Base-by-base conservation (phyloP, 2,888 invertebrate genomes). In the Pycnomerus fuliginosus region DNA sequence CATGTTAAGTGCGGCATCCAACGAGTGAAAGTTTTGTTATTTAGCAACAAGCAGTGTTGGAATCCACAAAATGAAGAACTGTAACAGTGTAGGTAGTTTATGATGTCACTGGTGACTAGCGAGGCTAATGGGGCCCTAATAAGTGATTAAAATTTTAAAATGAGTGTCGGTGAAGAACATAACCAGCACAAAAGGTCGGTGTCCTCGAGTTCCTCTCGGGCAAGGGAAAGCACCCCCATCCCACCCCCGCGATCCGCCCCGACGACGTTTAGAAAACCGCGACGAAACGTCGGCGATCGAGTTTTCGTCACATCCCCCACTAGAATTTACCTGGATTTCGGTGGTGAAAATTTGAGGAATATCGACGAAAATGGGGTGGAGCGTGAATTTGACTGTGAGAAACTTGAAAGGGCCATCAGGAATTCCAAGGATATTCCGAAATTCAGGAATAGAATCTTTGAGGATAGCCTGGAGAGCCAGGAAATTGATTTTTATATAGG, bases 211-310 rank as follows among this genome's bases (percentile, higher is more conserved):
- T 52, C 20, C 20, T 20, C 20, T 5, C 20, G 8, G 20, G 5
- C 20, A 7, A 20, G 5, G 5, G 20, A 20, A 7, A 8, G 20
- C 11, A 10, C 25, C 25, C 57, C 58, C 17, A 58, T 67, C 22
- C 67, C 67, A 68, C 76, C 68, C 67, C 75, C 66, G 62, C 71
- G 67, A 62, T 73, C 69, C n/a, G 68, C 68, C 40, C 69, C 76
- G 32, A 71, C 73, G 58, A 73, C 74, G 68, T 75, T 75, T 48
- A 70, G 75, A 64, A 76, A 75, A 58, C 75, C 77, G 39, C 74
- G 80, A 56, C 72, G 77, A 63, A 76, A 79, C 64, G 76, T 78
- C 56, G 81, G 79, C 61, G 82, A 81, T 66, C 76, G 76, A 71
- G 80, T 82, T 47, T 78, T 71, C 55, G 74, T 82, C 57, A 74